Base-by-base conservation (phyloP, 2,797 vertebrate genomes). In the Poecile montanus region DNA sequence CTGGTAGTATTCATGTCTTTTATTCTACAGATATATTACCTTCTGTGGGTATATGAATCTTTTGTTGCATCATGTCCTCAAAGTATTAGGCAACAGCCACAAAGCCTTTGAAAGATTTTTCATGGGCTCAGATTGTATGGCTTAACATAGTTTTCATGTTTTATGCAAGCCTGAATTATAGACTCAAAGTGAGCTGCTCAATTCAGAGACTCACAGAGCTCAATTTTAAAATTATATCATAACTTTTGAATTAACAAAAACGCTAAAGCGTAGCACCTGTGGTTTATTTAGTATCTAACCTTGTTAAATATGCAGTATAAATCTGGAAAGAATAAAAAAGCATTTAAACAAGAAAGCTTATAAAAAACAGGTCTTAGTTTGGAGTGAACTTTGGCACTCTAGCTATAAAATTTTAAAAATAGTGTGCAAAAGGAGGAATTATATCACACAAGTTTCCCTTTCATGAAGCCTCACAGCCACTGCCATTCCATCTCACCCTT, bases 231-330 rank as follows among this genome's bases (percentile, higher is more conserved):
- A 87, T 72, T 30, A 42, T 77, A 66, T 63, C 3, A 36, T 68
- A 78, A 78, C 63, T 94, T 91, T 44, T 85, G 66, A 95, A 90
- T 85, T 94, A 88, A 78, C 36, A 76, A 67, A 92, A 92, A 84
- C 32, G 15, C 22, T 13, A 90, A 86, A 79, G 10, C 29, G 12
- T 30, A 92, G 29, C n/a, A 85, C 36, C 48, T 79, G 57, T 60
- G 74, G n/a, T 50, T 86, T 87, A 53, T 44, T 73, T 25, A 65
- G 44, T 18, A 95, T 17, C 38, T 89, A 57, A 60, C 16, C 26
- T 30, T 63, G 61, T 77, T 71, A 89, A 91, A 77, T 15, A 63
- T 47, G 30, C 9, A 71, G 16, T 34, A 65, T 16, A 85, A 76
- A 88, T 5, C 22, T 34, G 32, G 19, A 91, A 88, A 81, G 57